phyloP scores from a whole-genome alignment of 2,888 invertebrate species.

The Psylliodes chrysocephalus region DNA sequence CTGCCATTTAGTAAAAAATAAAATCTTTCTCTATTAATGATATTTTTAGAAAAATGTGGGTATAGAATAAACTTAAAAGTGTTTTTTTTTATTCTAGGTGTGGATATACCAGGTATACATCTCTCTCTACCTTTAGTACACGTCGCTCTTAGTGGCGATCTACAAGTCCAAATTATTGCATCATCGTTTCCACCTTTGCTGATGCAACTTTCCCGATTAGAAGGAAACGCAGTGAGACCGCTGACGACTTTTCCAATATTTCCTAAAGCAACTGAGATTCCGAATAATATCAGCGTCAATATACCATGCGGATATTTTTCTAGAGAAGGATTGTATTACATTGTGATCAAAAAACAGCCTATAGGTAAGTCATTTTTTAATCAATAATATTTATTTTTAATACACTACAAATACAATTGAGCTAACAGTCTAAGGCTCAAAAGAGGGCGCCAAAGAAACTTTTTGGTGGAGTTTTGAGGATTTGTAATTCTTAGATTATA shows the following conservation, averaged over 20 bases:
- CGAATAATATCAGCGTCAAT: constrained; percentile 60
- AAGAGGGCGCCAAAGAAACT: too few species aligned
- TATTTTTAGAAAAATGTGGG: too few species aligned
- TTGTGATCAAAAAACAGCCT: constrained; percentile 64
- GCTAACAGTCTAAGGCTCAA: too few species aligned
- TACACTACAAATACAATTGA: too few species aligned
- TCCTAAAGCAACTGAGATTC: constrained; percentile 60
- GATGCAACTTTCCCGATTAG: constrained; percentile 64
- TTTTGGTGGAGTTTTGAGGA: too few species aligned
- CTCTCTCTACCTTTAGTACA: constrained; percentile 74
- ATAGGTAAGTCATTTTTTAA: constrained; percentile 42
- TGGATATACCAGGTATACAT: constrained; percentile 59
- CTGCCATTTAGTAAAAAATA: too few species aligned
- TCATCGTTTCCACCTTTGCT: constrained; percentile 61
- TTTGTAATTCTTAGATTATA: too few species aligned
- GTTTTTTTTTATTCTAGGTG: constrained; percentile 58
- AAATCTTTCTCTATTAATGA: too few species aligned
- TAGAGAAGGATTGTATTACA: constrained; percentile 74
- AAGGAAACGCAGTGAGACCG: constrained; percentile 59
- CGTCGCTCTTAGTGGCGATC: constrained; percentile 82
- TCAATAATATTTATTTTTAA: background rate
- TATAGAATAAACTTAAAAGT: too few species aligned
- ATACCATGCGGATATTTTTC: constrained; percentile 79
- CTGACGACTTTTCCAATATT: constrained; percentile 60
- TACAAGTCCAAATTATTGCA: constrained; percentile 74